Base-by-base conservation (phyloP, 2,113 vertebrate genomes). In the Circaetus cinerascens region DNA sequence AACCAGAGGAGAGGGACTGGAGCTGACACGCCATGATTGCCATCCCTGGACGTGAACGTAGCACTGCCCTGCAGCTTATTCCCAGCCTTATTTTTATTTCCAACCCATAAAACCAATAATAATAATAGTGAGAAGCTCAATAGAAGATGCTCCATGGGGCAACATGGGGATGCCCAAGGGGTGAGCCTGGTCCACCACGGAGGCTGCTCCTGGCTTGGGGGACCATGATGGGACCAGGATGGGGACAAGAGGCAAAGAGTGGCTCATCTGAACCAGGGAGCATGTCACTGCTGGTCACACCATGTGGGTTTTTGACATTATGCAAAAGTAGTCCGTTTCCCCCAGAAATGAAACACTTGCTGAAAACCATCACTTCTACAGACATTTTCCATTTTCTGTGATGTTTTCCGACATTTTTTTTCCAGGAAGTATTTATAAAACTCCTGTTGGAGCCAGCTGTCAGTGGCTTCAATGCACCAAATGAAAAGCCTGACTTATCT, bases 241-340 rank as follows among this genome's bases (percentile, higher is more conserved):
- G 32, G 45, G 36, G 80, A 82, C 8, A 64, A 73, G 48, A 67
- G 17, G n/a, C 67, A 45, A 86, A 90, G 34, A 92, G 53, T 56
- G 84, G 56, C 21, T 86, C 0, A 0, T 72, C 27, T 79, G 67
- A 90, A 85, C 32, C 2, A 3, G 34, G 32, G 69, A 66, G 13
- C 3, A 1, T 18, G 41, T 66, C 0, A 0, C 36, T 48, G 67
- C 67, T 11, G 22, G 50, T 78, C 19, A 71, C 2, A 3, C 60
- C 11, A 1, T 5, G 10, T 56, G 40, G 57, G 18, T 32, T 91
- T 88, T 34, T 73, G 63, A 69, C 64, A 51, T 38, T 21, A 73
- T 55, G 62, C 64, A 94, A 68, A 94, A 91, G 38, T 32, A 90
- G 26, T 20, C 16, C 21, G 71, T 71, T 77, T 22, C 5, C 36